Percentiles rank a stretch among this genome's conserved stretches.
phyloP scores from a whole-genome alignment of 2,888 invertebrate species.

The Eulithis prunata region DNA sequence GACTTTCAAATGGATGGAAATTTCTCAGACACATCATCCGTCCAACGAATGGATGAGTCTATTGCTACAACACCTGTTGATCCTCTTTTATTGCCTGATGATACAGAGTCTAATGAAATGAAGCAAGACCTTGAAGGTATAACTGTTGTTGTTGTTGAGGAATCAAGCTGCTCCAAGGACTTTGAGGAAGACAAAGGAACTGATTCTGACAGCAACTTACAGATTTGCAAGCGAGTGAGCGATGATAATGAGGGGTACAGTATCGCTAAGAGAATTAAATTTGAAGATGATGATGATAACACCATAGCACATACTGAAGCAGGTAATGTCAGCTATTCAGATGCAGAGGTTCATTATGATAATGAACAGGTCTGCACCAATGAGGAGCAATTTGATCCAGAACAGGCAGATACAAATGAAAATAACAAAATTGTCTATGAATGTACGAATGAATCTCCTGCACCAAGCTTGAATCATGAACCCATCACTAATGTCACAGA shows the following conservation, averaged over 20 bases:
- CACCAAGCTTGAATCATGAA: constrained; percentile 73
- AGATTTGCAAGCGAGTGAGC: constrained; percentile 70
- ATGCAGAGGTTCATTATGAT: constrained; percentile 61
- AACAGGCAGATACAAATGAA: constrained; percentile 60
- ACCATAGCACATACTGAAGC: constrained; percentile 51
- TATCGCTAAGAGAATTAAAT: constrained; percentile 69
- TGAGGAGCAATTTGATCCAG: constrained; percentile 66
- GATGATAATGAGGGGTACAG: constrained; percentile 63
- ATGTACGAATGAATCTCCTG: constrained; percentile 72
- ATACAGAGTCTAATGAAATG: constrained; percentile 63
- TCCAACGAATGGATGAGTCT: constrained; percentile 71
- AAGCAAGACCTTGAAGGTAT: constrained; percentile 69
- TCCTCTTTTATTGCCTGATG: constrained; percentile 74
- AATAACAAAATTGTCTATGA: constrained; percentile 75
- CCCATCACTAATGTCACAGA: constrained; percentile 59
- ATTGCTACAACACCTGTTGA: constrained; percentile 76
- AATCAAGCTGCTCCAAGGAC: constrained; percentile 63
- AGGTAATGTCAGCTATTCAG: constrained; percentile 61
- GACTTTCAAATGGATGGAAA: constrained; percentile 75
- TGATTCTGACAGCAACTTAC: constrained; percentile 58
- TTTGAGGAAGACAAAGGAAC: constrained; percentile 64
- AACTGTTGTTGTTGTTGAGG: constrained; percentile 70
- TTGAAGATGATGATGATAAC: constrained; percentile 63
- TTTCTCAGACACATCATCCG: constrained; percentile 74
- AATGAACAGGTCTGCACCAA: constrained; percentile 64